Percentiles rank a stretch among this genome's conserved stretches.
Conservation (phyloP, 2,888 invertebrate genomes). For the Macrophya annulata region DNA sequence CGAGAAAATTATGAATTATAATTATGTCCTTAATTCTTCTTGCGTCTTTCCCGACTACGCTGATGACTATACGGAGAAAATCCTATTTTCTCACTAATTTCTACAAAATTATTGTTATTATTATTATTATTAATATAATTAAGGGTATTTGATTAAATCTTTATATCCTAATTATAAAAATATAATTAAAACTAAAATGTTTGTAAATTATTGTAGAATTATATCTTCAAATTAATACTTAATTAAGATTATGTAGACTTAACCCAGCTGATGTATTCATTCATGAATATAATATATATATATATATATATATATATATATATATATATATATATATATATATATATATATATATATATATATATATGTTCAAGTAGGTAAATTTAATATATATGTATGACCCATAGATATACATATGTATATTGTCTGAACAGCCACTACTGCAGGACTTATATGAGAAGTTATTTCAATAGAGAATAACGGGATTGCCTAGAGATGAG, state of each 20-base stretch:
- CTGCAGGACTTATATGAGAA: background rate
- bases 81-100: background rate
- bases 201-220: background rate
- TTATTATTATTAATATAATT: conserved; percentile 3
- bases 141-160: background rate
- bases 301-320: background rate
- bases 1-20: conserved; percentile 35
- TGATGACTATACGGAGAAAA: conserved; percentile 18
- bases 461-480: background rate
- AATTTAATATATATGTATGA: background rate
- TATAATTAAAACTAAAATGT: background rate
- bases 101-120: background rate
- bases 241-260: background rate
- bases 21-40: conserved; percentile 24
- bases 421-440: background rate
- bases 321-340: background rate
- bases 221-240: background rate
- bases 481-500: background rate
- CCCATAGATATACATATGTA: background rate
- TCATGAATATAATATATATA: background rate
- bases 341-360: background rate
- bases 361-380: background rate
- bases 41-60: background rate
- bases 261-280: background rate
- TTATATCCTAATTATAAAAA: background rate